A percentile compares a stretch with the other conserved stretches of the same genome.
phyloP scores from a whole-genome alignment of 2,113 vertebrate species.

The Lophochroa leadbeateri region DNA sequence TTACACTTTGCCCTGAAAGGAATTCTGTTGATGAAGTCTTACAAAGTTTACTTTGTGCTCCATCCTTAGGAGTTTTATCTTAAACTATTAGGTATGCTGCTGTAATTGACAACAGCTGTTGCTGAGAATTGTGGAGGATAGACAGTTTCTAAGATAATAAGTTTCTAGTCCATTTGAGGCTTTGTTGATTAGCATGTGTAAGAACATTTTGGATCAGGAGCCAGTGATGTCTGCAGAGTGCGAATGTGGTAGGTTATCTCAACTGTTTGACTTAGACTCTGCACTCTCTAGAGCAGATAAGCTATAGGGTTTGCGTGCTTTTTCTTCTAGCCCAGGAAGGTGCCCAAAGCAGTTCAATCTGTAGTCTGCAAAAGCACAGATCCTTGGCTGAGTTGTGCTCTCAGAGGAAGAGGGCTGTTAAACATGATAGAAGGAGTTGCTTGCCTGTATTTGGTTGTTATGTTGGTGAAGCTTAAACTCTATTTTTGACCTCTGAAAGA shows the following conservation, averaged over 20 bases:
- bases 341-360: neutral
- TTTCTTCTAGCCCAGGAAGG: neutral
- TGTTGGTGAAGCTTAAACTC: neutral
- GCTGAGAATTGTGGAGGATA: slow-evolving; percentile 43
- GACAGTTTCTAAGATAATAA: slow-evolving; percentile 52
- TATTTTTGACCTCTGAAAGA: neutral
- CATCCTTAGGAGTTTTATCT: slow-evolving; percentile 40
- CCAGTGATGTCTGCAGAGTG: slow-evolving; percentile 28
- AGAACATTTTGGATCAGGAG: slow-evolving; percentile 48
- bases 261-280: neutral
- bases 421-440: neutral
- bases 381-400: neutral
- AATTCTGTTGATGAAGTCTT: slow-evolving; percentile 7
- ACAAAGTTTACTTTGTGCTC: slow-evolving; percentile 23
- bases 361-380: neutral
- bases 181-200: slow-evolving; percentile 45
- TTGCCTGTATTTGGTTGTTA: neutral
- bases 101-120: slow-evolving; percentile 64
- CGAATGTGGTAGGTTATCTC: neutral
- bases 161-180: slow-evolving; percentile 51
- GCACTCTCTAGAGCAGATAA: neutral
- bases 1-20: slow-evolving; percentile 5
- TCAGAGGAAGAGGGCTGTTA: neutral
- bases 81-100: slow-evolving; percentile 48
- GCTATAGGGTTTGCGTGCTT: neutral